A percentile compares a stretch with the other conserved stretches of the same genome.
These are phyloP conservation scores for Bombyx mandarina DNA, from an alignment of 1,140 invertebrate species.

Conservation along the genomic window DNA sequence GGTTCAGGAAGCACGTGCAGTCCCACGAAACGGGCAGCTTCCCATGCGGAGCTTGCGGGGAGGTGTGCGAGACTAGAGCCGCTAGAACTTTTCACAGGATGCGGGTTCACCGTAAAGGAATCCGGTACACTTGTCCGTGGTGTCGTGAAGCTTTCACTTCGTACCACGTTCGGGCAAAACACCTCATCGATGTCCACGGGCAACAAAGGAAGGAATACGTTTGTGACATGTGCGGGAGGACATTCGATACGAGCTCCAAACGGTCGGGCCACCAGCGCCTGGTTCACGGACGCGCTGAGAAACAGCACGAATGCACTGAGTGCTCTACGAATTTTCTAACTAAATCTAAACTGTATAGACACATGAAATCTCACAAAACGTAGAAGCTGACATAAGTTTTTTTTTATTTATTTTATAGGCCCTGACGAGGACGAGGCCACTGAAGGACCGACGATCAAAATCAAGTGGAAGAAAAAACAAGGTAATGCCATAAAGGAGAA, in stretches of 20 bases:
- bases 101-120: slow-evolving; percentile 41
- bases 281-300: slow-evolving; percentile 27
- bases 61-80: slow-evolving; percentile 71
- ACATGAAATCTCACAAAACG: slow-evolving; percentile 26
- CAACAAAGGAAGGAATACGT: slow-evolving; percentile 32
- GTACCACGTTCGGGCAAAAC: slow-evolving; percentile 45
- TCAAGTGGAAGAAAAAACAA: slow-evolving; percentile 30
- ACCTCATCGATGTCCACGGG: slow-evolving; percentile 43
- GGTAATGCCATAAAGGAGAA: slow-evolving; percentile 25
- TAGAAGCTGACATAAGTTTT: background rate
- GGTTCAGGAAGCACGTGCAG: slow-evolving; percentile 71
- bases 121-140: slow-evolving; percentile 53
- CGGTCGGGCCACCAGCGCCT: slow-evolving; percentile 29
- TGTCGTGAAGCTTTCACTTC: slow-evolving; percentile 51
- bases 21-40: slow-evolving; percentile 73
- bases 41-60: slow-evolving; percentile 84
- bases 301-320: slow-evolving; percentile 29
- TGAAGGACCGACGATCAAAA: slow-evolving; percentile 13
- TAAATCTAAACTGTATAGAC: slow-evolving; percentile 33
- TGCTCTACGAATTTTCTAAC: slow-evolving; percentile 28
- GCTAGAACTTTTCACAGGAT: slow-evolving; percentile 44
- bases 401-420: too few relatives aligned
- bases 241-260: slow-evolving; percentile 44
- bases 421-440: slow-evolving; percentile 1
- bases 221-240: slow-evolving; percentile 33